Percentiles rank a stretch among this genome's conserved stretches.
These are phyloP conservation scores for Garra rufa DNA, from an alignment of 2,113 vertebrate species.

Conservation along the genomic window DNA sequence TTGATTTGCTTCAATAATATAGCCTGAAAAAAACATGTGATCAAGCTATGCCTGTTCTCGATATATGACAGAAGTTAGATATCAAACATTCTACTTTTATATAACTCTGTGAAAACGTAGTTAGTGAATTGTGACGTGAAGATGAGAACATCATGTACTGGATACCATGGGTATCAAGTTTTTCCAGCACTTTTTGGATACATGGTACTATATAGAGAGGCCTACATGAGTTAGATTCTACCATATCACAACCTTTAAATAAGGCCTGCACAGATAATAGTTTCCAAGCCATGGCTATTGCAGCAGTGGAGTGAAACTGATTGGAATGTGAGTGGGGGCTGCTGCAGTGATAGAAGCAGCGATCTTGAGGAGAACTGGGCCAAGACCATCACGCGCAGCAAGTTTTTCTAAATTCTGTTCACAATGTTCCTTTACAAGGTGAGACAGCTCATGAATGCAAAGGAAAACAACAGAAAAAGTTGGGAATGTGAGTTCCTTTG, in stretches of 20 bases:
- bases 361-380: neutral
- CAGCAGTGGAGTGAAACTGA: neutral
- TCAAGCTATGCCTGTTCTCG: neutral
- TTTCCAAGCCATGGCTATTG: neutral
- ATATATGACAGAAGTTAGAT: neutral
- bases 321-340: neutral
- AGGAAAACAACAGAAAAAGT: neutral
- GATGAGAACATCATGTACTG: neutral
- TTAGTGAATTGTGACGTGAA: neutral
- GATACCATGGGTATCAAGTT: neutral
- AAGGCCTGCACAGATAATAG: neutral
- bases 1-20: too few relatives aligned
- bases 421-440: neutral
- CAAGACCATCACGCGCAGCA: neutral
- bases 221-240: neutral
- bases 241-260: neutral
- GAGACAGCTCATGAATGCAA: neutral
- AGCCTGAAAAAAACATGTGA: neutral
- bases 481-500: neutral
- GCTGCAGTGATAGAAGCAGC: neutral
- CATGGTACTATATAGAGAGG: neutral
- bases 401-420: neutral
- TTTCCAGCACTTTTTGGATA: neutral
- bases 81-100: neutral
- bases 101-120: neutral